A percentile compares a stretch with the other conserved stretches of the same genome.
Conservation (phyloP, 1,140 invertebrate species). For the Phymastichus coffea region DNA sequence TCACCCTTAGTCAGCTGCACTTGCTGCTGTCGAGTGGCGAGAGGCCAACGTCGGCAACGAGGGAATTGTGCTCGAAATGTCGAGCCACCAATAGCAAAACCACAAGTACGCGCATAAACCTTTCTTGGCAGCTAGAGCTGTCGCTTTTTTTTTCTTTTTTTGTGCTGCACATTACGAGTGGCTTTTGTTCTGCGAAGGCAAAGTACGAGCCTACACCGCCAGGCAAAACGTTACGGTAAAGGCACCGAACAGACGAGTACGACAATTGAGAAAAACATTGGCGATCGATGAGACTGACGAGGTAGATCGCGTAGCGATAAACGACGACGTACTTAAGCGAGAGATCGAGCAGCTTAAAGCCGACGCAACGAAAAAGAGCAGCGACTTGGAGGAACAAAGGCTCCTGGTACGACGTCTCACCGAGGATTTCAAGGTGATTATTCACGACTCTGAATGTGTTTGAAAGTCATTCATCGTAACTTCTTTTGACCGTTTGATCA, state of each 20-base stretch:
- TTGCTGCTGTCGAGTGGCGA: neutral
- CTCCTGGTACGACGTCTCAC: conserved; percentile 35
- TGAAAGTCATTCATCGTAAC: conserved; percentile 3
- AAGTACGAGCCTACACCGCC: neutral
- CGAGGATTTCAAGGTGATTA: conserved; percentile 42
- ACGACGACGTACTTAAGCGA: neutral
- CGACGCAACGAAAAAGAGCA: conserved; percentile 34
- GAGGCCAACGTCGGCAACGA: neutral
- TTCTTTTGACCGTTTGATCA: conserved; percentile 15
- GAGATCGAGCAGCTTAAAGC: conserved; percentile 26
- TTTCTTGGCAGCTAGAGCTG: no score
- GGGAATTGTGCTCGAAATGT: neutral
- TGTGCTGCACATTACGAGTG: neutral
- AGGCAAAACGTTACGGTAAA: neutral
- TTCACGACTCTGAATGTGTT: no score
- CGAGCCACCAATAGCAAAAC: neutral
- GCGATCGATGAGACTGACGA: neutral
- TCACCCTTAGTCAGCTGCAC: conserved; percentile 38
- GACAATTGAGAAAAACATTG: neutral
- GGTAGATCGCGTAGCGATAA: neutral
- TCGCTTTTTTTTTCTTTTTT: neutral
- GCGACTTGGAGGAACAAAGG: conserved; percentile 39
- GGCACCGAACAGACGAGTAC: neutral
- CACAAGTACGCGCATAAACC: neutral
- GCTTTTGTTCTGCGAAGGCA: neutral